Evolutionary conservation across 1,140 invertebrate genomes (phyloP).

Genomic region (Nebria ingens): DNA sequence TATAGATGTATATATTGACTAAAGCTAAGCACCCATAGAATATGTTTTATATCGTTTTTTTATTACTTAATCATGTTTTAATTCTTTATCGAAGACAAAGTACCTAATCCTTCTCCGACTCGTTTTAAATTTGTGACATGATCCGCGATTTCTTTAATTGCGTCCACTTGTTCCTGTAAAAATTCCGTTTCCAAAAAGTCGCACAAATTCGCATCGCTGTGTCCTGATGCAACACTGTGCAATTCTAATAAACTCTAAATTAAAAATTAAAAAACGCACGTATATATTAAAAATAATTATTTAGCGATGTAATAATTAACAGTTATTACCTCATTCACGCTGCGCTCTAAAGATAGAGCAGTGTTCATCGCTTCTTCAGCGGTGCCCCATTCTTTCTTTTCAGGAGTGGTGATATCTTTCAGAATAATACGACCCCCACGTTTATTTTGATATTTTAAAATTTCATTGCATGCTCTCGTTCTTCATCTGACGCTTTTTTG

Average conservation of each 20-base stretch:
- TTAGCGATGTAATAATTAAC: conserved; percentile 11
- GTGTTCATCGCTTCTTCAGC: conserved; percentile 56
- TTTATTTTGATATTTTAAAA: conserved; percentile 73
- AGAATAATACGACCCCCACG: conserved; percentile 60
- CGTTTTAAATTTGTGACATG: conserved; percentile 59
- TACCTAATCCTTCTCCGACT: conserved; percentile 60
- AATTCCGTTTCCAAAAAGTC: conserved; percentile 64
- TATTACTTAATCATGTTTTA: conserved; percentile 26
- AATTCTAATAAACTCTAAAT: conserved; percentile 55
- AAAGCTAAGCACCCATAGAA: not conserved
- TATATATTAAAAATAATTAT: conserved; percentile 9
- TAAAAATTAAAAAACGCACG: conserved; percentile 16
- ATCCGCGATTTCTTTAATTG: conserved; percentile 61
- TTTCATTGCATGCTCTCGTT: conserved; percentile 63
- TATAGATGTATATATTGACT: no score
- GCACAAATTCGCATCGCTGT: conserved; percentile 59
- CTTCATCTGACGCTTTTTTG: conserved; percentile 60
- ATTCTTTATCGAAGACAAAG: conserved; percentile 63
- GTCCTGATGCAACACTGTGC: conserved; percentile 49
- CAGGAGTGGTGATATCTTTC: conserved; percentile 46
- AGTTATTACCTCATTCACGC: conserved; percentile 57
- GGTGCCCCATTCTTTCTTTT: conserved; percentile 48
- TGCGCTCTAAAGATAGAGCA: conserved; percentile 66
- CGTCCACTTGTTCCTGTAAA: conserved; percentile 65
- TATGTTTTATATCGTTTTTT: not conserved